These are phyloP conservation scores for Calliopum simillimum DNA, from an alignment of 2,888 invertebrate species.

Conservation along the genomic window DNA sequence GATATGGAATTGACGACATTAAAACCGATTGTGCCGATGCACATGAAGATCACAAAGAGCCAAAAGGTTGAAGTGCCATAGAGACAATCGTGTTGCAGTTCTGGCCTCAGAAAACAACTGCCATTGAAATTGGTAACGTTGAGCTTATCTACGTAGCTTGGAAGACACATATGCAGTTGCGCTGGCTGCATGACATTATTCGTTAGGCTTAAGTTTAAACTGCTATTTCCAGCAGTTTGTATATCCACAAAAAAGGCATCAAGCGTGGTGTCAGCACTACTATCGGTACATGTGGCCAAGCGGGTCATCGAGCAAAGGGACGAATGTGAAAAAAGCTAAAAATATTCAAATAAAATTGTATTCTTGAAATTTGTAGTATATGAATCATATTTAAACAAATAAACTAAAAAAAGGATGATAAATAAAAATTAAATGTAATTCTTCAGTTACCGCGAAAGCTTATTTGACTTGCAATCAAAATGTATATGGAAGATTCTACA, in stretches of 20 bases:
- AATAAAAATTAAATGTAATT: too few relatives aligned
- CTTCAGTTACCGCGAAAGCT: too few relatives aligned
- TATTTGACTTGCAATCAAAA: too few relatives aligned
- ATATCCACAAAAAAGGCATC: conserved; percentile 46
- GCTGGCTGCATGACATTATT: conserved; percentile 26
- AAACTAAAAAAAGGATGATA: too few relatives aligned
- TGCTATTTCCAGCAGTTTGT: neutral
- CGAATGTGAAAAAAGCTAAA: conserved; percentile 36
- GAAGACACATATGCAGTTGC: conserved; percentile 39
- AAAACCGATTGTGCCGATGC: conserved; percentile 81
- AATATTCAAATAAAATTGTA: neutral
- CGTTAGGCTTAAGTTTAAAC: conserved; percentile 21
- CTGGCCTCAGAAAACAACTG: conserved; percentile 45
- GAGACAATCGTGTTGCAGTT: conserved; percentile 60
- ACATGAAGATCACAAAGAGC: conserved; percentile 79
- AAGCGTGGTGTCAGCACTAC: conserved; percentile 31
- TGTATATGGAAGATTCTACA: too few relatives aligned
- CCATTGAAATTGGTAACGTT: conserved; percentile 23
- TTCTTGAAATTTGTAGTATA: too few relatives aligned
- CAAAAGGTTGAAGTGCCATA: conserved; percentile 77
- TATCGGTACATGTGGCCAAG: conserved; percentile 45
- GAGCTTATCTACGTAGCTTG: neutral
- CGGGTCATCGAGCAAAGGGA: conserved; percentile 47
- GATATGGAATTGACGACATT: conserved; percentile 89
- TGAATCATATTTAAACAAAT: neutral